These are phyloP conservation scores for Abramis brama DNA, from an alignment of 2,113 vertebrate species.

Conservation along the genomic window DNA sequence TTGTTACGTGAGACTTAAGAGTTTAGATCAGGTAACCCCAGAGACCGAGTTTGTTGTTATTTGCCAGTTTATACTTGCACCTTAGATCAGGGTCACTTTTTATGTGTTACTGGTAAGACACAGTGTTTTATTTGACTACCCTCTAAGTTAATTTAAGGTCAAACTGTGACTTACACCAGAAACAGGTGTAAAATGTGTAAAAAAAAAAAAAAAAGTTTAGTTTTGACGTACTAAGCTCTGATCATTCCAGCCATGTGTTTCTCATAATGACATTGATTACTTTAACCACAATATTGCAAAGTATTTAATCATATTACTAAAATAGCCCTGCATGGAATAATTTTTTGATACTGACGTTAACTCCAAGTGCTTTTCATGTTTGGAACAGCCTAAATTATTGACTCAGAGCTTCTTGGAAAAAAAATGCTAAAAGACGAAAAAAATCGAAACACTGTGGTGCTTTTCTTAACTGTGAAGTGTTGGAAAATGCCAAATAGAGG, in stretches of 20 bases:
- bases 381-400: conserved; percentile 51
- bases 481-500: conserved; percentile 7
- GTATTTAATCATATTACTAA: conserved; percentile 39
- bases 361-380: conserved; percentile 57
- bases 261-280: conserved; percentile 35
- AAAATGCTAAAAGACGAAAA: conserved; percentile 48
- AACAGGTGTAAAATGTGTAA: conserved; percentile 41
- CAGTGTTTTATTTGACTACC: neutral
- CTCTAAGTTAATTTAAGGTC: neutral
- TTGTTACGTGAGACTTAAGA: conserved; percentile 35
- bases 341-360: conserved; percentile 49
- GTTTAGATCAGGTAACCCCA: conserved; percentile 55
- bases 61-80: conserved; percentile 63
- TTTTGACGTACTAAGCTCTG: neutral
- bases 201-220: neutral
- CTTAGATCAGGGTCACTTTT: conserved; percentile 52
- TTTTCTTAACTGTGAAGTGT: conserved; percentile 37
- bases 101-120: neutral
- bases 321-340: conserved; percentile 64
- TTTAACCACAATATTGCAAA: neutral
- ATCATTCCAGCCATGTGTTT: conserved; percentile 18
- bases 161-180: neutral
- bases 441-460: conserved; percentile 48
- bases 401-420: neutral
- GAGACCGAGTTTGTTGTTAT: conserved; percentile 55